Evolutionary conservation across 2,113 vertebrate species (phyloP), one percentile per base, ranked within the genome.

Genomic region (Galemys pyrenaicus): DNA sequence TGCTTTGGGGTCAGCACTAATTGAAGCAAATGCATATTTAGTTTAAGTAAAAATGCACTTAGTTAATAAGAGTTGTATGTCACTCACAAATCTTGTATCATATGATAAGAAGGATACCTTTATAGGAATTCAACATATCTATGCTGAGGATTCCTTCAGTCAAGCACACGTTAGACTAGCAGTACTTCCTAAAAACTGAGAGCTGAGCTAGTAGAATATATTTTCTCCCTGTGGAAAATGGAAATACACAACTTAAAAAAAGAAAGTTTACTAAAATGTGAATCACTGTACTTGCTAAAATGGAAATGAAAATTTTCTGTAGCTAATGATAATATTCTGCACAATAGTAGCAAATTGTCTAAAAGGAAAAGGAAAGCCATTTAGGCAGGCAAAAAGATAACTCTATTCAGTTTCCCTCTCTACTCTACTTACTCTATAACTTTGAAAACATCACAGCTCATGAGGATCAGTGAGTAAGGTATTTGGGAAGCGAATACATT

Each of bases 321-420:
- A 92, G 26, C 17, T 85, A 32, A 51, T 2, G 19, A 84, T 70
- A 13, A 75, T 68, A 86, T 51, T 58, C 71, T 71, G 88, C 74
- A 84, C 9, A 98, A 92, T 12, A 67, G 58, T 1, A 92, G 62
- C 28, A 85, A 54, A 92, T 1, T 79, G 6, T 37, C 46, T 51
- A 70, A 51, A 19, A 93, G n/a, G 32, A 95, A 87, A 97, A n/a
- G 15, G 70, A 19, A 87, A 95, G 86, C 46, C 41, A 89, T 44
- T 68, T 79, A 94, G 6, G 37, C 11, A 68, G 51, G 5, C 87
- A 58, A 95, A 74, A 1, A 91, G 35, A 10, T 0, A 49, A 62
- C 71, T 93, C 44, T 81, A 81, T 96, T 51, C 54, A 95, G 75
- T 56, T 56, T 94, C 64, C 84, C 12, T 68, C 89, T 54, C 79